These are phyloP conservation scores for Urechis unicinctus DNA, from an alignment of 2,888 invertebrate genomes.

Conservation along the genomic window DNA sequence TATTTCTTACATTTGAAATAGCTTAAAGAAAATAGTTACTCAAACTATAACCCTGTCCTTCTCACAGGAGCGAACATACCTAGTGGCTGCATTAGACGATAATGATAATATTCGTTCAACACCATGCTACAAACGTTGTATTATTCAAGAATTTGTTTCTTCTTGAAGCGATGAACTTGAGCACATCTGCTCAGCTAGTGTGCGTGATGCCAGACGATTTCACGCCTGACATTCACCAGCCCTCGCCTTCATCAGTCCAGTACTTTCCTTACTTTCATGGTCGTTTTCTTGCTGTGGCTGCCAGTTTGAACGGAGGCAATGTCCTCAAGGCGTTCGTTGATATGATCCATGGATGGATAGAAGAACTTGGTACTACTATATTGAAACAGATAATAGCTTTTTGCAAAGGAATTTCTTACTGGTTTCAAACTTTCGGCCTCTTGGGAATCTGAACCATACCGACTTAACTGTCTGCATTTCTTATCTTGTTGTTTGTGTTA, in stretches of 20 bases:
- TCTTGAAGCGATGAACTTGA: conserved; percentile 70
- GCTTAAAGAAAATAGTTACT: too few relatives aligned
- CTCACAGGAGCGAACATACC: too few relatives aligned
- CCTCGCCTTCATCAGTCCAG: conserved; percentile 53
- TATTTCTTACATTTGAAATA: too few relatives aligned
- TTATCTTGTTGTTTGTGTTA: too few relatives aligned
- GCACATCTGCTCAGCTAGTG: conserved; percentile 77
- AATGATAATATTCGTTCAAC: too few relatives aligned
- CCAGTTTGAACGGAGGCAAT: conserved; percentile 81
- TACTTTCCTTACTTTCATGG: conserved; percentile 62
- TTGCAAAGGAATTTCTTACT: neutral
- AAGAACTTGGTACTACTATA: conserved; percentile 57
- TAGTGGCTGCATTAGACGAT: too few relatives aligned
- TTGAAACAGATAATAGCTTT: neutral
- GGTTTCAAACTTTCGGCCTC: neutral
- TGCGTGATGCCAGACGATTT: conserved; percentile 52
- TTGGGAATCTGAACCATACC: too few relatives aligned
- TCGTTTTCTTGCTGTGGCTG: conserved; percentile 67
- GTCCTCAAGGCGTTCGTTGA: conserved; percentile 73
- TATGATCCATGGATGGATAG: conserved; percentile 71
- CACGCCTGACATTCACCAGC: conserved; percentile 11
- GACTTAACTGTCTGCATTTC: too few relatives aligned
- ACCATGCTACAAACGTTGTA: too few relatives aligned
- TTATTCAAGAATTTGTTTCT: neutral
- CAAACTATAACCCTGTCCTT: too few relatives aligned